These are phyloP conservation scores for Euphonia xanthogaster DNA, from an alignment of 2,797 vertebrate genomes.

Conservation along the genomic window DNA sequence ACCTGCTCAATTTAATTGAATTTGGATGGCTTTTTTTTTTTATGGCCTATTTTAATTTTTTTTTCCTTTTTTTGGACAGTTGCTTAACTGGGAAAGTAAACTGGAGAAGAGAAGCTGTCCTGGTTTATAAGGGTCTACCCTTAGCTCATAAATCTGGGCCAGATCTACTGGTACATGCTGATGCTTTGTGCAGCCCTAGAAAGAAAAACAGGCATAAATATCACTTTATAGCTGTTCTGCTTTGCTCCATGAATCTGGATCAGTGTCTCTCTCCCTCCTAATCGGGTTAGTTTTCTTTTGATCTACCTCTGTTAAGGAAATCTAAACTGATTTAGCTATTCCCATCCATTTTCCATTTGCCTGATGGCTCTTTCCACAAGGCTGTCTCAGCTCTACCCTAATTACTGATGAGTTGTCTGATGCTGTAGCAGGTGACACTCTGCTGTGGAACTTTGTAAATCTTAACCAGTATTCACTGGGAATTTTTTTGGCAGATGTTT, in stretches of 20 bases:
- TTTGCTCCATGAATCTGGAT: conserved; percentile 2
- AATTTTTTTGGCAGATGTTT: neutral
- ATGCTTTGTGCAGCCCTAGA: neutral
- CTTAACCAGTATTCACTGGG: neutral
- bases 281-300: conserved; percentile 26
- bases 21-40: neutral
- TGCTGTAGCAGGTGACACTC: neutral
- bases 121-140: neutral
- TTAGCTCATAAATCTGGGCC: neutral
- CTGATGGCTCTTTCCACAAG: neutral
- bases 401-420: neutral
- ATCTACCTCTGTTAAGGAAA: conserved; percentile 3
- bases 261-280: conserved; percentile 1
- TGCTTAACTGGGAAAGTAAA: neutral
- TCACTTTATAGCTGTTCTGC: neutral
- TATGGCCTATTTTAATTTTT: neutral
- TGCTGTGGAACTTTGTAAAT: neutral
- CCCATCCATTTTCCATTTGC: neutral
- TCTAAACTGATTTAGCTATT: conserved; percentile 18
- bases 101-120: neutral
- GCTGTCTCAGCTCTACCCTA: neutral
- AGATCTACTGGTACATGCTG: neutral
- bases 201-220: conserved; percentile 11
- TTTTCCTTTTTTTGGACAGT: neutral
- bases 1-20: neutral